Percentiles rank a stretch among this genome's conserved stretches.
Conservation (phyloP, 2,797 vertebrate species). For the Myotis pilosus region DNA sequence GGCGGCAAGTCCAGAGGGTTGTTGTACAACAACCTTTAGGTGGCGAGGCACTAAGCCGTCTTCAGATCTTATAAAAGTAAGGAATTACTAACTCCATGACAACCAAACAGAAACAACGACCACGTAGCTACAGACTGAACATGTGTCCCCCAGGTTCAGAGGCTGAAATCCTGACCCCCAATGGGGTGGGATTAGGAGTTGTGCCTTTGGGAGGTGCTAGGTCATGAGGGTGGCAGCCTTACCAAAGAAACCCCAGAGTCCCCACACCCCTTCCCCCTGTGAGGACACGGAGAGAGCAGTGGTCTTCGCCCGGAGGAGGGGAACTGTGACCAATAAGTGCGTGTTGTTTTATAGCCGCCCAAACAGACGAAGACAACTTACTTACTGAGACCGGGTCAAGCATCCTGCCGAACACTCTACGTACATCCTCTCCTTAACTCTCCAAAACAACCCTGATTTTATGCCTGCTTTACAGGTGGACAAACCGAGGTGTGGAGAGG, state of each 20-base stretch:
- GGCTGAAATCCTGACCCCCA: not conserved
- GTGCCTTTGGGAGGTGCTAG: not conserved
- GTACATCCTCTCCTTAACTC: not conserved
- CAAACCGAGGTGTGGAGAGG: not conserved
- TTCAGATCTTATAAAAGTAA: not conserved
- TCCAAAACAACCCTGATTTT: not conserved
- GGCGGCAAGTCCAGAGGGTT: not conserved
- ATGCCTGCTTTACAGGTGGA: not conserved
- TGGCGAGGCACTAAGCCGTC: not conserved
- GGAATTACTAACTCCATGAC: not conserved
- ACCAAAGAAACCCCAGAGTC: not conserved
- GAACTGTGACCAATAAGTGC: not conserved
- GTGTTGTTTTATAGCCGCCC: not conserved
- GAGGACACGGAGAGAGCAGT: not conserved
- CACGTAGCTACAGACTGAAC: not conserved
- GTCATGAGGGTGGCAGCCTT: not conserved
- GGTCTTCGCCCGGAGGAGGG: not conserved
- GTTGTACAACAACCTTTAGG: not conserved
- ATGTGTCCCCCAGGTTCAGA: not conserved
- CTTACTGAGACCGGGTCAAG: not conserved
- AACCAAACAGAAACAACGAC: not conserved
- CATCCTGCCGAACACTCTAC: not conserved
- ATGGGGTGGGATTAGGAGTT: not conserved
- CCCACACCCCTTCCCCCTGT: fast-evolving
- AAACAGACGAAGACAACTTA: not conserved